Evolutionary conservation across 2,888 invertebrate genomes (phyloP), one percentile per base, ranked within the genome.

Genomic region (Pristionchus fissidentatus): DNA sequence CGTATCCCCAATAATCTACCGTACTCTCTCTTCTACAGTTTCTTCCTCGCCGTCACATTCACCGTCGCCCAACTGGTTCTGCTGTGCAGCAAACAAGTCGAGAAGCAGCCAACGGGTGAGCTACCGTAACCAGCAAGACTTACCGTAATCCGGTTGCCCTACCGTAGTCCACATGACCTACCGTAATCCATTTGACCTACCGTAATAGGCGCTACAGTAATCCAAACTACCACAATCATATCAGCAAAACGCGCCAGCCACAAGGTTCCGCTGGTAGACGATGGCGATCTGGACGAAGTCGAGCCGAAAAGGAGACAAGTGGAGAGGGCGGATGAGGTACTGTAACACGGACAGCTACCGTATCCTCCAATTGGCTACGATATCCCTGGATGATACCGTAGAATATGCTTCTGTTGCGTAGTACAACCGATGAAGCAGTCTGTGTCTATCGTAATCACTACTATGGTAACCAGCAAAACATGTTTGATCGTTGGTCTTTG

Each of bases 221-320:
- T 19, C 29, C 55, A 13, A 1, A 4, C 22, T n/a, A n/a, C n/a
- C n/a, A n/a, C n/a, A n/a, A n/a, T n/a, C n/a, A n/a, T n/a, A n/a
- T n/a, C n/a, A n/a, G n/a, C n/a, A n/a, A n/a, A n/a, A 66, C 38
- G 66, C 38, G 41, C 35, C 38, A 66, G 66, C 15, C 66, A 35
- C 38, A 66, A 38, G 22, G 66, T 38, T n/a, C 66, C 66, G 1
- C 41, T 66, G 66, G 66, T 38, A 15, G 66, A 66, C 29, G 66
- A 66, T 38, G 66, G 66, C 19, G 66, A 38, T 38, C 41, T 66
- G 66, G 66, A 66, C 41, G 66, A 66, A 38, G 66, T 66, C 22
- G 66, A 66, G 41, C 66, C 66, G 41, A 38, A 38, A 8, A 66
- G 66, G 38, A 66, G 66, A 66, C 66, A 66, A 66, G 66, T 66